Conservation (phyloP, 2,888 invertebrate species). For the Eupithecia pulchellata region DNA sequence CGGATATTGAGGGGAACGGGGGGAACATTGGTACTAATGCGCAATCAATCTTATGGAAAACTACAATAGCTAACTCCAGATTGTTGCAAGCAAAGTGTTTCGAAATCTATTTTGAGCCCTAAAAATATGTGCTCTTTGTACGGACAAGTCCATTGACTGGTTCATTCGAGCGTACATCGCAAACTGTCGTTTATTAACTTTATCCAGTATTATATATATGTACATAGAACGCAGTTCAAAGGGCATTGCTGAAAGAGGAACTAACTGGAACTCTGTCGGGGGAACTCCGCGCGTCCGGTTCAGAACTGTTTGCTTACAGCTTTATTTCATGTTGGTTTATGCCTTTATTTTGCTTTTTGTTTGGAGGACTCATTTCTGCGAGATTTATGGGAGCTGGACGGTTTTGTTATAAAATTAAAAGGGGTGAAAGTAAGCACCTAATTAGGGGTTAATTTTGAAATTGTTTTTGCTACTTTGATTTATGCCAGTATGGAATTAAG, state of each 20-base stretch:
- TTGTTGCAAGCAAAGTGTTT: too few species aligned
- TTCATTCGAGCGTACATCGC: neutral
- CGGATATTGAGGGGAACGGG: constrained; percentile 12
- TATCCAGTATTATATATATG: too few species aligned
- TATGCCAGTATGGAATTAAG: too few species aligned
- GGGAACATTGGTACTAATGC: neutral
- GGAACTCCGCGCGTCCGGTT: neutral
- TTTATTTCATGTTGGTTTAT: constrained; percentile 1
- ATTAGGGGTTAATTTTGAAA: neutral
- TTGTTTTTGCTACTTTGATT: neutral
- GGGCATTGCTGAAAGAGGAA: neutral
- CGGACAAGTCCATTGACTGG: neutral
- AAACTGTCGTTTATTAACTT: neutral
- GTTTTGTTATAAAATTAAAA: neutral
- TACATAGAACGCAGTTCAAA: too few species aligned
- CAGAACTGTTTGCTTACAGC: neutral
- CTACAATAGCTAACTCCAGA: too few species aligned
- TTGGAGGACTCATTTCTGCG: neutral
- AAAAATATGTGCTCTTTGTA: too few species aligned
- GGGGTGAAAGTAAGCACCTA: neutral
- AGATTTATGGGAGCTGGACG: neutral
- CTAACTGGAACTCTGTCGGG: neutral
- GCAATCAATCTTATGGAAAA: too few species aligned
- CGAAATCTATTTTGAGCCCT: too few species aligned
- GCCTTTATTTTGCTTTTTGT: neutral